Percentiles rank a stretch among this genome's conserved stretches.
phyloP scores from a whole-genome alignment of 2,113 vertebrate genomes.

The Chloropsis hardwickii region DNA sequence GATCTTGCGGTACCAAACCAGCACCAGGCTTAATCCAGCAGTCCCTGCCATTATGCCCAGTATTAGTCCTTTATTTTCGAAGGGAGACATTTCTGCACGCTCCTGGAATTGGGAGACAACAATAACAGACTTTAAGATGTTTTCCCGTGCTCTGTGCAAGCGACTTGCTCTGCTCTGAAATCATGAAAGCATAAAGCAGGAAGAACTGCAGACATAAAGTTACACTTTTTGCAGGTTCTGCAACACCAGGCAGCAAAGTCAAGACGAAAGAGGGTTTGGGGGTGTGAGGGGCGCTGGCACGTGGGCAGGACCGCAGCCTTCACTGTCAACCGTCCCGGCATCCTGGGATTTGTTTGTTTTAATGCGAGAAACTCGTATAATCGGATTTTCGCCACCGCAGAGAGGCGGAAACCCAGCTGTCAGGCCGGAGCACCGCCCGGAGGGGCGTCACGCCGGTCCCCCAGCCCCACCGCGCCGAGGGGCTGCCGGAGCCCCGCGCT shows the following conservation, averaged over 20 bases:
- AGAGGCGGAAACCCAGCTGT: background rate
- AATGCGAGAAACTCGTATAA: background rate
- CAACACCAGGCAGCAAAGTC: background rate
- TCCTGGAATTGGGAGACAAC: conserved; percentile 62
- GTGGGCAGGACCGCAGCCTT: background rate
- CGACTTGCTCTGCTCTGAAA: background rate
- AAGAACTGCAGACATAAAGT: background rate
- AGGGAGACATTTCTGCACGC: conserved; percentile 78
- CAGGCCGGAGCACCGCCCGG: background rate
- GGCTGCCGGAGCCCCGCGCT: background rate
- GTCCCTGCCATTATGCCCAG: conserved; percentile 86
- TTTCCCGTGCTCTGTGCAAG: background rate
- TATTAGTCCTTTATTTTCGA: conserved; percentile 80
- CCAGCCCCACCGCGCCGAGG: background rate
- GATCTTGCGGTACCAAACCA: conserved; percentile 77
- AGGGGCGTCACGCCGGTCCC: background rate
- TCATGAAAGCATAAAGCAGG: rapidly evolving
- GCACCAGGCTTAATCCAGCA: conserved; percentile 83
- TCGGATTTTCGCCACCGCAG: background rate
- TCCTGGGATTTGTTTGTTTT: background rate
- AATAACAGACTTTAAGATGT: background rate
- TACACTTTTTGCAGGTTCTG: background rate
- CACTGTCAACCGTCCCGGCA: background rate
- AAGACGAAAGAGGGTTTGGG: background rate
- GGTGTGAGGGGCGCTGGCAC: background rate